Conservation (phyloP, 2,797 vertebrate species). For the Sebastiscus tertius region DNA sequence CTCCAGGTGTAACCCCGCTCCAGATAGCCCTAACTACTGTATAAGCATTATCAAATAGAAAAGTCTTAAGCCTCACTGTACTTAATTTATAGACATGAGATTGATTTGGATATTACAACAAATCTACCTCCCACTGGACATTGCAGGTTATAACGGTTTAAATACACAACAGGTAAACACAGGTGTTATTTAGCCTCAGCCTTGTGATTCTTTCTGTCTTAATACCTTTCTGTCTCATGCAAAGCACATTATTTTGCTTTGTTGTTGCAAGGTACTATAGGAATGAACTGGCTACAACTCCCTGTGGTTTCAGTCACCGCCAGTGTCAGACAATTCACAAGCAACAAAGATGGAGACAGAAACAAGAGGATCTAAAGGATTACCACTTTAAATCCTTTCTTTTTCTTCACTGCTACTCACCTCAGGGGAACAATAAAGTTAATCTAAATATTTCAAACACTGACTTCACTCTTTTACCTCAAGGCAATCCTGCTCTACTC, state of each 20-base stretch:
- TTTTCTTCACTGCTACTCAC: neutral
- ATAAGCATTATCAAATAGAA: too few species aligned
- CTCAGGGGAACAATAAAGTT: slow-evolving; percentile 3
- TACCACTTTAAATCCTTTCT: neutral
- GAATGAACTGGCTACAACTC: neutral
- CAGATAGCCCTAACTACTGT: too few species aligned
- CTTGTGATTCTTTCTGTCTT: neutral
- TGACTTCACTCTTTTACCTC: neutral
- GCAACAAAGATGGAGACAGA: neutral
- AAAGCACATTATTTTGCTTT: neutral
- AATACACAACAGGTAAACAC: neutral
- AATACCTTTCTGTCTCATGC: neutral
- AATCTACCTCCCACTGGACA: too few species aligned
- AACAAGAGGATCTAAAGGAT: neutral
- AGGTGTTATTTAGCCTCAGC: neutral
- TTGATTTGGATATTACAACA: neutral
- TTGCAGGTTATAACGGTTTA: neutral
- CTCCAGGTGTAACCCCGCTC: rapidly evolving
- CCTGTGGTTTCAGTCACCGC: neutral
- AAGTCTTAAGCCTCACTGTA: too few species aligned
- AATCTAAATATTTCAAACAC: slow-evolving; percentile 29
- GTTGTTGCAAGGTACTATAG: neutral
- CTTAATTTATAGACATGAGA: neutral
- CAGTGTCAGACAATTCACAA: neutral
- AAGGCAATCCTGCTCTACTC: neutral